phyloP scores from a whole-genome alignment of 2,888 invertebrate species.

The Leucophora obtusa region DNA sequence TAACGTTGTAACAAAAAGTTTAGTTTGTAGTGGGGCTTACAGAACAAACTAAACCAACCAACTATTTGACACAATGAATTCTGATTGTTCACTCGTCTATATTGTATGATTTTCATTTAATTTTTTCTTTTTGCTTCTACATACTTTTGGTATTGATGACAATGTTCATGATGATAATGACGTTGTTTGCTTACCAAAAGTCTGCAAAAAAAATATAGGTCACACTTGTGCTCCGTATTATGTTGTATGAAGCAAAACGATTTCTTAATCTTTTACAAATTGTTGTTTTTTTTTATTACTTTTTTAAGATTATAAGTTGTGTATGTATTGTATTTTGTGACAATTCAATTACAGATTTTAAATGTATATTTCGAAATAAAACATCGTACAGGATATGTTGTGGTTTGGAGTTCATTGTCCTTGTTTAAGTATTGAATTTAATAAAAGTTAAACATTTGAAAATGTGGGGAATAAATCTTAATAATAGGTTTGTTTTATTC shows the following conservation, averaged over 20 bases:
- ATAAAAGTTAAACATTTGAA: too few species aligned
- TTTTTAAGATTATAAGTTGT: slow-evolving; percentile 49
- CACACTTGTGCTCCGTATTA: slow-evolving; percentile 43
- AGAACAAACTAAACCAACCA: not conserved
- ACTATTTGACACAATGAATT: slow-evolving; percentile 46
- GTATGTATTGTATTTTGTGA: slow-evolving; percentile 50
- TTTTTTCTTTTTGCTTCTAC: slow-evolving; percentile 1
- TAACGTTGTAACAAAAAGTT: not conserved
- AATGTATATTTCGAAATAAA: not conserved
- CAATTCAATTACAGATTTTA: slow-evolving; percentile 59
- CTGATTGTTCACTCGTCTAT: slow-evolving; percentile 43
- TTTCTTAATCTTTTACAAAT: slow-evolving; percentile 61
- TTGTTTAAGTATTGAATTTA: not conserved
- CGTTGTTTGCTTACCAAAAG: slow-evolving; percentile 50
- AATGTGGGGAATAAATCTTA: too few species aligned
- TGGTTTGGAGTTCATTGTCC: not conserved
- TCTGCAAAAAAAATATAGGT: slow-evolving; percentile 58
- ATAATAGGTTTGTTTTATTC: too few species aligned
- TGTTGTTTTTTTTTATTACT: slow-evolving; percentile 36
- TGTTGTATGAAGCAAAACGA: slow-evolving; percentile 27
- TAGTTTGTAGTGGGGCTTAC: not conserved
- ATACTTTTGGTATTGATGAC: slow-evolving; percentile 36
- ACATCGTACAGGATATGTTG: not conserved
- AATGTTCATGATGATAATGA: slow-evolving; percentile 21
- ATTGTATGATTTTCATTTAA: slow-evolving; percentile 31